These are phyloP conservation scores for Trypoxylon attenuatum DNA, from an alignment of 2,888 invertebrate genomes.

Conservation along the genomic window DNA sequence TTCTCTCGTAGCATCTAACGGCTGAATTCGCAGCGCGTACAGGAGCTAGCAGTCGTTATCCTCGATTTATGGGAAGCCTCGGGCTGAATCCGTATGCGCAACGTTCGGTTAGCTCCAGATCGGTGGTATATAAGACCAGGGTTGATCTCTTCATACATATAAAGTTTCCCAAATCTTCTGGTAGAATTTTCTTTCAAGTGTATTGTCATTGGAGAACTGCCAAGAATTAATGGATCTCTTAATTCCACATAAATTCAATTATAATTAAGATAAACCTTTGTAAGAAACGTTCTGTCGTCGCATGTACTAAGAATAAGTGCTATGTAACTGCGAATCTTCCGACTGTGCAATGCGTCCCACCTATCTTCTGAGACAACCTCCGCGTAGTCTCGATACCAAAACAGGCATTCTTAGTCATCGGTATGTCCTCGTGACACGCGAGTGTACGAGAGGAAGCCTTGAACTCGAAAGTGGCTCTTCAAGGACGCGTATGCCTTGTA, in stretches of 20 bases:
- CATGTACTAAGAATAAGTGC: no score
- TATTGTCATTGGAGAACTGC: no score
- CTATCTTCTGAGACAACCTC: background rate
- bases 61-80: conserved; percentile 62
- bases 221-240: no score
- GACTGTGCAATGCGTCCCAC: background rate
- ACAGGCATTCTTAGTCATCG: conserved; percentile 13
- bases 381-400: no score
- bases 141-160: background rate
- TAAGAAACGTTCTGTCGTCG: no score
- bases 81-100: conserved; percentile 65
- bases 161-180: conserved; percentile 10
- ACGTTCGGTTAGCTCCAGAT: conserved; percentile 41
- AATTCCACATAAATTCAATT: no score
- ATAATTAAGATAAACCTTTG: no score
- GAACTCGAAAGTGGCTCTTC: conserved; percentile 30
- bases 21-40: conserved; percentile 59
- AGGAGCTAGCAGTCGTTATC: conserved; percentile 61
- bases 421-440: background rate
- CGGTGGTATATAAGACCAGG: no score
- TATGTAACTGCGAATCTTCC: no score
- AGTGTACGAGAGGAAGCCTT: conserved; percentile 29
- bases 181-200: no score
- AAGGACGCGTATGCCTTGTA: conserved; percentile 27
- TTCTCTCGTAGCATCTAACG: conserved; percentile 57